phyloP scores from a whole-genome alignment of 2,888 invertebrate genomes.

The Cheilosia scutellata region DNA sequence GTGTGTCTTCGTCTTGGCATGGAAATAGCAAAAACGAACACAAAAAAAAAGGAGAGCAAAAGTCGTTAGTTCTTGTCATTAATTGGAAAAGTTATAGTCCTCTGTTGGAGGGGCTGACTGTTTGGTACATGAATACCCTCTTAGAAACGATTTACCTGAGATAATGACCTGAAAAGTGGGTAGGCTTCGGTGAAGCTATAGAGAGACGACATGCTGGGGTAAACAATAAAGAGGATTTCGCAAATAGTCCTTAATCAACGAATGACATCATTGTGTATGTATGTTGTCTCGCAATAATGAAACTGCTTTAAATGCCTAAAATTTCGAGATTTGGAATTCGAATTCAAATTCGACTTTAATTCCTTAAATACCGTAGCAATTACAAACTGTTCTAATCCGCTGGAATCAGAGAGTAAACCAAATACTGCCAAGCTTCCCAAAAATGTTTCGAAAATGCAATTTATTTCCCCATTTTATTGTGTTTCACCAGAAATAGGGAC shows the following conservation, averaged over 20 bases:
- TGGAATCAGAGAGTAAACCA: too few species aligned
- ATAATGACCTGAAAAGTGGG: conserved; percentile 27
- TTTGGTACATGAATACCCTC: conserved; percentile 22
- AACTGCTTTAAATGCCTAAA: conserved; percentile 8
- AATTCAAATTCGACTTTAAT: background rate
- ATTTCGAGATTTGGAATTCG: background rate
- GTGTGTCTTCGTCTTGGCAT: background rate
- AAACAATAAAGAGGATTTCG: conserved; percentile 14
- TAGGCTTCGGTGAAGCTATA: background rate
- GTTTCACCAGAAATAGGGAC: background rate
- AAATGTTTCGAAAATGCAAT: conserved; percentile 1
- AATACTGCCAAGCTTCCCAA: background rate
- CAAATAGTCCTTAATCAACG: conserved; percentile 33
- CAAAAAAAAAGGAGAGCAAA: background rate
- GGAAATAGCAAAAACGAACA: background rate
- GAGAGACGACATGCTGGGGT: background rate
- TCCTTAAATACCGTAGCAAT: background rate
- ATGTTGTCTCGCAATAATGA: background rate
- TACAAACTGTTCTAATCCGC: background rate
- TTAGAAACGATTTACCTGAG: conserved; percentile 44
- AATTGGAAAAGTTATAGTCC: conserved; percentile 36
- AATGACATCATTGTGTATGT: background rate
- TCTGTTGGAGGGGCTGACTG: background rate
- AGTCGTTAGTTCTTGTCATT: conserved; percentile 37
- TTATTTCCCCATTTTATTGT: background rate